Conservation (phyloP, 2,888 invertebrate species). For the Hirtodrosophila trivittata region DNA sequence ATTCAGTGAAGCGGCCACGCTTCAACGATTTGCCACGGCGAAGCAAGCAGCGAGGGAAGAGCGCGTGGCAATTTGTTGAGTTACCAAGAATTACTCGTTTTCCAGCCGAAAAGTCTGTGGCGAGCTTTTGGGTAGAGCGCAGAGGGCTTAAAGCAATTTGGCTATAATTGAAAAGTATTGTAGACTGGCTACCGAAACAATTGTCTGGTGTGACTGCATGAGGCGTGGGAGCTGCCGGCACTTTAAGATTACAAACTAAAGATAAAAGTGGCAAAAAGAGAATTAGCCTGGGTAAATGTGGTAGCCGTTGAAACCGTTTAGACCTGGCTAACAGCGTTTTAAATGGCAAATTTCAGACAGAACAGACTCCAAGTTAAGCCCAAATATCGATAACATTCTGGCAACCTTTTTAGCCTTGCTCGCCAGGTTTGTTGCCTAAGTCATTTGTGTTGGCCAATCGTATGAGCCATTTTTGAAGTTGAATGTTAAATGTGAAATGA, state of each 20-base stretch:
- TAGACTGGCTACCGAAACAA: slow-evolving; percentile 5
- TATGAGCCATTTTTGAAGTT: slow-evolving; percentile 34
- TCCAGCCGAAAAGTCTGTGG: background rate
- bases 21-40: slow-evolving; percentile 66
- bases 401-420: slow-evolving; percentile 3
- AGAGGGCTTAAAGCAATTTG: slow-evolving; percentile 18
- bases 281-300: slow-evolving; percentile 1
- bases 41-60: slow-evolving; percentile 21
- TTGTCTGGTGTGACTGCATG: background rate
- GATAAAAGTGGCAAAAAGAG: background rate
- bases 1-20: slow-evolving; percentile 66
- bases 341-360: no score
- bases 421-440: slow-evolving; percentile 71
- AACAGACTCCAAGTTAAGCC: no score
- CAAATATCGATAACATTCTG: no score
- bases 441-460: slow-evolving; percentile 62
- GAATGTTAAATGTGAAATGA: slow-evolving; percentile 60
- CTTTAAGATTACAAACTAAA: background rate
- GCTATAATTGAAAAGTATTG: slow-evolving; percentile 35
- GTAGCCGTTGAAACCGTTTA: background rate
- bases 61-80: slow-evolving; percentile 43
- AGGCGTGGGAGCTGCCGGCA: slow-evolving; percentile 14
- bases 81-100: slow-evolving; percentile 20
- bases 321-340: no score
- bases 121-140: background rate